Evolutionary conservation across 2,797 vertebrate genomes (phyloP), one percentile per base, ranked within the genome.

Genomic region (Sebastes kiyomatsui): DNA sequence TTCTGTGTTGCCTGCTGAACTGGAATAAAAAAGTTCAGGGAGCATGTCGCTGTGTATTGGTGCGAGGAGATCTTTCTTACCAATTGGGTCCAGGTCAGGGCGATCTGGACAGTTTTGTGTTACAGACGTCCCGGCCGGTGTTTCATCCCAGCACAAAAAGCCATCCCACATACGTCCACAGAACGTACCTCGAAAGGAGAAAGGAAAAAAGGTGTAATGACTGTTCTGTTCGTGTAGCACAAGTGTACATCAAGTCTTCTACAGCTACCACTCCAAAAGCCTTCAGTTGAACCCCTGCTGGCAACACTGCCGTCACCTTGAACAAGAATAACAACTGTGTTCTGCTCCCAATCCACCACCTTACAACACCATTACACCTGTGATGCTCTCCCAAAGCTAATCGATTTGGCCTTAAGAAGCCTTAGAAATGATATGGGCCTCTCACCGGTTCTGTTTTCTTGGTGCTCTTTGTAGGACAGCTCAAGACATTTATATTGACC

Each of bases 161-260:
- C 98, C 98, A 5, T 99, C 99, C 99, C 99, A 99, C 0, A 97
- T 96, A 4, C 93, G 95, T 77, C 95, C 95, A 94, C 99, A 99
- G 74, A 95, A 97, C 0, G 82, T 79, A 76, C 96, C 99, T 99
- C 25, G 0, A 59, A 14, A 30, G 22, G 10, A 60, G 59, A n/a
- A n/a, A 61, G 6, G 3, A 12, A 67, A n/a, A 30, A 25, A 60
- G 2, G 35, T 12, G 2, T 55, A 71, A 75, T 60, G 32, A 55
- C 27, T 32, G 11, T 8, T 64, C 3, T 32, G 10, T 52, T 67
- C 18, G 67, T 83, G 49, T 52, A n/a, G 49, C 20, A n/a, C 2
- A 28, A 25, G 20, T 35, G 20, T 58, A 58, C 14, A 9, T 52
- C 55, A 10, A n/a, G 33, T 33, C 60, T 30, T 59, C 74, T 35